These are phyloP conservation scores for Chelidonichthys spinosus DNA, from an alignment of 2,797 vertebrate species.

Conservation along the genomic window DNA sequence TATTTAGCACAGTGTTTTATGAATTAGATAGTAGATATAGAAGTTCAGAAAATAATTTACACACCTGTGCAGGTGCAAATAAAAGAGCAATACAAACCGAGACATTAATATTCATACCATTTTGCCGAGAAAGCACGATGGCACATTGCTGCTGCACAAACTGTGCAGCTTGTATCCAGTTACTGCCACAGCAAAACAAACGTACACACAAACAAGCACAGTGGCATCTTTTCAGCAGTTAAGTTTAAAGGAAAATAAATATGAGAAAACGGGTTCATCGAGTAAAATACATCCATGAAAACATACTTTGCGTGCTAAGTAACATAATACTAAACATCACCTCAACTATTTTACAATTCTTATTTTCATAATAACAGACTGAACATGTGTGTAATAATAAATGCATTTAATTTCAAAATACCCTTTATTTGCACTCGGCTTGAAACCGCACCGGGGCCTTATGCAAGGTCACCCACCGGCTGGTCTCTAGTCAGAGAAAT, in stretches of 20 bases:
- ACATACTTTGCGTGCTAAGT: neutral
- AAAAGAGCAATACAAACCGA: neutral
- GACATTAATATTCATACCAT: neutral
- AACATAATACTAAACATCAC: neutral
- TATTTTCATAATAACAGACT: neutral
- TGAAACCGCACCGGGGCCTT: constrained; percentile 9
- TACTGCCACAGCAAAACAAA: neutral
- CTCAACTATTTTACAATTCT: neutral
- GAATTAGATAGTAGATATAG: neutral
- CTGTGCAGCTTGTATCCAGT: neutral
- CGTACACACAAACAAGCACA: neutral
- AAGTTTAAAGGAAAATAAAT: neutral
- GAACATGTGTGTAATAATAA: neutral
- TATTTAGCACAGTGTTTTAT: neutral
- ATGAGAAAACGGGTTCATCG: no score
- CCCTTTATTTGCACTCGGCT: neutral
- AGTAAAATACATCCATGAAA: neutral
- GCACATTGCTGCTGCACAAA: neutral
- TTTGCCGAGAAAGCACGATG: neutral
- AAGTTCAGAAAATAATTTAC: neutral
- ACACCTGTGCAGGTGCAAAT: neutral
- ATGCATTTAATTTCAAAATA: neutral
- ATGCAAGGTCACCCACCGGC: neutral
- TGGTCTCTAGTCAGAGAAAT: constrained; percentile 10
- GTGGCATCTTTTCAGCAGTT: neutral